phyloP scores from a whole-genome alignment of 2,888 invertebrate genomes.

The Macrophya annulata region DNA sequence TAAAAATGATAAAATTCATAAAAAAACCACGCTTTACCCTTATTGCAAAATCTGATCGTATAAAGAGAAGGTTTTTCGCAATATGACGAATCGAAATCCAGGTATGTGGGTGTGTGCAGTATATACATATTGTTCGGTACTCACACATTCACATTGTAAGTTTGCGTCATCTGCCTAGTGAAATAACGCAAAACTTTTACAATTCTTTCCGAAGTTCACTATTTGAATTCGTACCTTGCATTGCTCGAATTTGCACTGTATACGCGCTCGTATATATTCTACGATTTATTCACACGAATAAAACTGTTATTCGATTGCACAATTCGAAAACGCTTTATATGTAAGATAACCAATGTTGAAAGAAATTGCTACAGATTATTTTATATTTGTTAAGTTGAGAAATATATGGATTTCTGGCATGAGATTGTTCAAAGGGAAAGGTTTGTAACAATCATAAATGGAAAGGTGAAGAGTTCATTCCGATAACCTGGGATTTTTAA shows the following conservation, averaged over 20 bases:
- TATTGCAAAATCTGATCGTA: neutral
- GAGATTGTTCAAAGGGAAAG: too few relatives aligned
- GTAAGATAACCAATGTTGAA: neutral
- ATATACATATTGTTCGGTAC: neutral
- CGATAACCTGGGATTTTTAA: too few relatives aligned
- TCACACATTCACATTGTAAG: neutral
- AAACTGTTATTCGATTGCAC: conserved; percentile 2
- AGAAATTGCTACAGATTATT: neutral
- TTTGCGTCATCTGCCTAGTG: neutral
- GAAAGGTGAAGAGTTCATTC: too few relatives aligned
- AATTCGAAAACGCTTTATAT: neutral
- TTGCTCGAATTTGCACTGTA: neutral
- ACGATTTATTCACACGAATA: conserved; percentile 2
- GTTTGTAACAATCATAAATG: too few relatives aligned
- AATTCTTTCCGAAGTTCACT: neutral
- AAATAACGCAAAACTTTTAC: neutral
- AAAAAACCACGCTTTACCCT: neutral
- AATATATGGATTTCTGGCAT: neutral
- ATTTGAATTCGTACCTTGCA: neutral
- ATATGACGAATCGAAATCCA: neutral
- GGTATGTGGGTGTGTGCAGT: neutral
- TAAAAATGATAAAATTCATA: neutral
- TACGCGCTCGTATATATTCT: neutral
- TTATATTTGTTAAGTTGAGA: neutral
- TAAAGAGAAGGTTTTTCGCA: neutral